Evolutionary conservation across 2,888 invertebrate species (phyloP).

Genomic region (Lithophane semibrunnea): DNA sequence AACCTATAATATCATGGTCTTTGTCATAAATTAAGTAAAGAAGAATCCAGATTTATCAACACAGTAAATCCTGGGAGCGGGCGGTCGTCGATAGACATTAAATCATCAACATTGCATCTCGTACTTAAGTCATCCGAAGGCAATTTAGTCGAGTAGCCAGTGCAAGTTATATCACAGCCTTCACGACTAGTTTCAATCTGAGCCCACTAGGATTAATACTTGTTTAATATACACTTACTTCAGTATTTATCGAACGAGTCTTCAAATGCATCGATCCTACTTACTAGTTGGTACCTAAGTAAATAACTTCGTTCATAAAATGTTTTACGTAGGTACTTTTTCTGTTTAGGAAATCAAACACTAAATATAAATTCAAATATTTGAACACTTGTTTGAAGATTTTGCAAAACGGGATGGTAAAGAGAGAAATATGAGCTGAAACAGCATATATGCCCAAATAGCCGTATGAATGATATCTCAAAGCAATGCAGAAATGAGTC

Average conservation of each 20-base stretch:
- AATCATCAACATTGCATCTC: conserved; percentile 25
- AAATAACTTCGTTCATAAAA: neutral
- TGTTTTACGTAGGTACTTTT: neutral
- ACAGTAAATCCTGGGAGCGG: neutral
- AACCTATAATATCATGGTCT: neutral
- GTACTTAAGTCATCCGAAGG: conserved; percentile 38
- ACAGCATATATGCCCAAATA: neutral
- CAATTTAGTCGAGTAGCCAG: conserved; percentile 31
- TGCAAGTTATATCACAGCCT: conserved; percentile 33
- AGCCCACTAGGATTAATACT: conserved; percentile 14
- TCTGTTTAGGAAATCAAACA: neutral
- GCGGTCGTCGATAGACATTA: neutral
- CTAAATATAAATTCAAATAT: neutral
- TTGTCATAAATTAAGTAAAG: neutral
- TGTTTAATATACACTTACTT: conserved; percentile 18
- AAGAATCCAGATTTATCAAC: neutral
- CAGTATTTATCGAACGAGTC: conserved; percentile 9
- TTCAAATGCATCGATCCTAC: neutral
- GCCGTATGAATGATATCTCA: too few species aligned
- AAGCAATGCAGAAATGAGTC: neutral
- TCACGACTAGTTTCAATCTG: conserved; percentile 29
- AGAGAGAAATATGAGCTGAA: neutral
- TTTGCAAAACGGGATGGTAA: neutral
- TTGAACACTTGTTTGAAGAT: neutral
- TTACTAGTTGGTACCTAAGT: too few species aligned